phyloP scores from a whole-genome alignment of 2,797 vertebrate species.

The Adelosebastes latens region DNA sequence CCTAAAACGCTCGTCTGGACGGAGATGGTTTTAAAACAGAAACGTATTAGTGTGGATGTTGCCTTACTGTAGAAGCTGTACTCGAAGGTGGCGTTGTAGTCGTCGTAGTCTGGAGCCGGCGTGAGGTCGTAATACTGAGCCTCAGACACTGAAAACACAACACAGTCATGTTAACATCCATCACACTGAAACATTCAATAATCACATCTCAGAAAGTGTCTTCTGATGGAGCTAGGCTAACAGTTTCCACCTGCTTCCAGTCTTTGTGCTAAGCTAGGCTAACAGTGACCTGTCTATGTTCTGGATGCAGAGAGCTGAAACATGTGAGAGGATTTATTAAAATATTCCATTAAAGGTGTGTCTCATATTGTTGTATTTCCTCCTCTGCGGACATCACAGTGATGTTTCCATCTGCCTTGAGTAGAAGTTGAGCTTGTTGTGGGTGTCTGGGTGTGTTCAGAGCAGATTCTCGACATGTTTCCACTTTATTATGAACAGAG shows the following conservation, averaged over 20 bases:
- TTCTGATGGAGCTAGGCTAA: neutral
- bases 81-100: constrained; percentile 73
- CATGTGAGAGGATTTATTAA: neutral
- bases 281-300: neutral
- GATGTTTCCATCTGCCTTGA: neutral
- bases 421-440: neutral
- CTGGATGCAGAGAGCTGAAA: neutral
- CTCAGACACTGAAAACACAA: constrained; percentile 30
- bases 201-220: neutral
- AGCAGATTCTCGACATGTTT: neutral
- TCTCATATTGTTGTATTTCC: neutral
- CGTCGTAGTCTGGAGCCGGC: constrained; percentile 59
- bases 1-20: too few relatives aligned
- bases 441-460: neutral
- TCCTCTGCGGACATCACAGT: neutral
- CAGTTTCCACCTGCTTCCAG: neutral
- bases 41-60: too few relatives aligned
- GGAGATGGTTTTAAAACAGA: too few relatives aligned
- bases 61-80: constrained; percentile 76
- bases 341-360: neutral
- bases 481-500: neutral
- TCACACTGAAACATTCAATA: neutral
- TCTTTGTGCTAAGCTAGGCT: constrained; percentile 4
- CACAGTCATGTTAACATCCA: neutral
- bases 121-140: constrained; percentile 49